Conservation (phyloP, 2,888 invertebrate species). For the Aelia acuminata region DNA sequence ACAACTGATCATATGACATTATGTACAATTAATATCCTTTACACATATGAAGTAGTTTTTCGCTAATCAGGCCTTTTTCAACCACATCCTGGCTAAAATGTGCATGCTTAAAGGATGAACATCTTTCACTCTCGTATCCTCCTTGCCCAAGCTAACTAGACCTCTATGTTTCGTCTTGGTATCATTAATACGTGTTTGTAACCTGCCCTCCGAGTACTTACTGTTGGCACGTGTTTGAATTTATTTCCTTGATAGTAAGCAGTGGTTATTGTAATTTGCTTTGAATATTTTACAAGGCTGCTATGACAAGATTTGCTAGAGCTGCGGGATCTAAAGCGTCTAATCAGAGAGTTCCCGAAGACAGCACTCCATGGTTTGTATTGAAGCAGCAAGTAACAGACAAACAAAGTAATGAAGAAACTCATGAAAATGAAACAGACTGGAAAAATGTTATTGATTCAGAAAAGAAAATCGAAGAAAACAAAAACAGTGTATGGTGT, state of each 20-base stretch:
- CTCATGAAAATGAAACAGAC: slow-evolving; percentile 36
- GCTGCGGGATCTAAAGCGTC: slow-evolving; percentile 83
- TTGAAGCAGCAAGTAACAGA: slow-evolving; percentile 72
- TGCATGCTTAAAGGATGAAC: too few relatives aligned
- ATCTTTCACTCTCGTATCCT: background rate
- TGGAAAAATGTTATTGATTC: slow-evolving; percentile 57
- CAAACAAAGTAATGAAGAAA: background rate
- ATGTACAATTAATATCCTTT: too few relatives aligned
- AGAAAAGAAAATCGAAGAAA: slow-evolving; percentile 65
- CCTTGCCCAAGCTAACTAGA: background rate
- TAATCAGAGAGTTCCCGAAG: slow-evolving; percentile 78
- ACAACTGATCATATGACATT: too few relatives aligned
- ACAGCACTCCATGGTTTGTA: slow-evolving; percentile 81
- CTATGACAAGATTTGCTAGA: slow-evolving; percentile 83
- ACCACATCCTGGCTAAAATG: too few relatives aligned
- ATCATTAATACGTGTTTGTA: background rate
- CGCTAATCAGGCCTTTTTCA: too few relatives aligned
- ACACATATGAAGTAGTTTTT: too few relatives aligned
- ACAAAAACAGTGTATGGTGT: slow-evolving; percentile 68
- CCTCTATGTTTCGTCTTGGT: background rate
- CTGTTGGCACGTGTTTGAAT: background rate
- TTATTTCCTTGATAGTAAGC: background rate
- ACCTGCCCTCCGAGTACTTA: background rate
- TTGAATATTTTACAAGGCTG: background rate
- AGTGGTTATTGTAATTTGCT: background rate